phyloP scores from a whole-genome alignment of 2,797 vertebrate species.

The Chiroxiphia lanceolata region DNA sequence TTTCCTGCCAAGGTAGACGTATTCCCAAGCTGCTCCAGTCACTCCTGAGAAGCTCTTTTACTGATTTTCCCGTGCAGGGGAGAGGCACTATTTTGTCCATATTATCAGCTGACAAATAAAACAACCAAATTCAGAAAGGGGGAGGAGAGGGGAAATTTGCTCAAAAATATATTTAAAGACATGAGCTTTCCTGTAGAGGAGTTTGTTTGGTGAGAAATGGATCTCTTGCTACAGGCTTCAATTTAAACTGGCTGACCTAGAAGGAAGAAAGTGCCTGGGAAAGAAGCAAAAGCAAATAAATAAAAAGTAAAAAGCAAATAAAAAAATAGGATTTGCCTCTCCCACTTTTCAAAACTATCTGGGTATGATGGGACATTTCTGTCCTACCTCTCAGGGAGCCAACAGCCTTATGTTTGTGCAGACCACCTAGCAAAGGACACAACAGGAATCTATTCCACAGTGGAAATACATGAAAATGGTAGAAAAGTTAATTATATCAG shows the following conservation, averaged over 20 bases:
- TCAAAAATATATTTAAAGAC: constrained; percentile 49
- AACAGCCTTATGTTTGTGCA: background rate
- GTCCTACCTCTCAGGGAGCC: constrained; percentile 15
- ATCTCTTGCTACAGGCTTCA: constrained; percentile 30
- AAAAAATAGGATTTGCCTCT: constrained; percentile 33
- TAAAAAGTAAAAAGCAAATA: constrained; percentile 31
- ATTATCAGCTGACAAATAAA: constrained; percentile 55
- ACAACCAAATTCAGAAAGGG: background rate
- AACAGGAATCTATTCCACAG: background rate
- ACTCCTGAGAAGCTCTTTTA: constrained; percentile 52
- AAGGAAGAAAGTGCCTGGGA: constrained; percentile 53
- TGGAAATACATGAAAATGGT: background rate
- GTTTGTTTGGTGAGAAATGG: constrained; percentile 61
- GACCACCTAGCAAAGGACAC: background rate
- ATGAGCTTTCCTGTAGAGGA: constrained; percentile 17
- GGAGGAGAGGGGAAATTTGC: background rate
- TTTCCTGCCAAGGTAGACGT: constrained; percentile 54
- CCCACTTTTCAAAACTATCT: background rate
- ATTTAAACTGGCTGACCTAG: constrained; percentile 52
- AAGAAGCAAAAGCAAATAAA: constrained; percentile 57
- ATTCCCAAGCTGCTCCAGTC: constrained; percentile 34
- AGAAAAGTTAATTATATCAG: background rate
- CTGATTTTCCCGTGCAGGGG: constrained; percentile 36
- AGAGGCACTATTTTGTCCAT: constrained; percentile 9
- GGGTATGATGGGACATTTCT: background rate